Base-by-base conservation (phyloP, 2,113 vertebrate genomes). In the Delphinus delphis region DNA sequence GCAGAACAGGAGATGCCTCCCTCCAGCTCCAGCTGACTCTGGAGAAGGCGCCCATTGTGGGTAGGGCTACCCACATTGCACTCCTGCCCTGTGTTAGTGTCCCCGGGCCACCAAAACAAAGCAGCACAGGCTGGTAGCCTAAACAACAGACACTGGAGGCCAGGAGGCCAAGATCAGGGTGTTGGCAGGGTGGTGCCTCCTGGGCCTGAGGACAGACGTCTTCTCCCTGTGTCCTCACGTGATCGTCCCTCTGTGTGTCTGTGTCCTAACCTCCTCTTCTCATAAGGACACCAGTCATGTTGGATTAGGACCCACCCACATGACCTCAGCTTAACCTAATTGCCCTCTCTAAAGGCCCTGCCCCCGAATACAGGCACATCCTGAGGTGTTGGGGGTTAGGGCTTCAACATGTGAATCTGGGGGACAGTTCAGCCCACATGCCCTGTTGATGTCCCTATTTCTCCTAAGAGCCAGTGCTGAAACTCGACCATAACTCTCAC, bases 1-100 rank as follows among this genome's bases (percentile, higher is more conserved):
- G 31, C 1, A 8, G 38, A 55, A 50, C 41, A 33, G 26, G n/a
- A 81, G 31, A 28, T 7, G 0, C n/a, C 68, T 82, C 28, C 47
- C 13, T 23, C 13, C 62, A 44, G 50, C 18, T 23, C 70, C 41
- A 82, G 80, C 81, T 44, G 73, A 41, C 0, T n/a, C 38, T 5
- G 8, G 84, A 62, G 38, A 31, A 47, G 63, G 26, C 8, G 0
- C 28, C 50, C 55, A 1, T 20, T 23, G 12, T 8, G 38, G 12
- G 38, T 25, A 58, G 18, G 50, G 33, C 76, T 18, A 31, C 53
- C 86, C 28, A 4, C 70, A 15, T 0, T 9, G 68, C 79, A 25
- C 53, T 17, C 55, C 6, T 33, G 8, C 38, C 55, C 21, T 2
- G 55, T 23, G 21, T 18, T 7, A 2, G 38, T 3, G 70, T 33